Evolutionary conservation across 2,797 vertebrate species (phyloP), one percentile per base, ranked within the genome.

Genomic region (Sebastolobus altivelis): DNA sequence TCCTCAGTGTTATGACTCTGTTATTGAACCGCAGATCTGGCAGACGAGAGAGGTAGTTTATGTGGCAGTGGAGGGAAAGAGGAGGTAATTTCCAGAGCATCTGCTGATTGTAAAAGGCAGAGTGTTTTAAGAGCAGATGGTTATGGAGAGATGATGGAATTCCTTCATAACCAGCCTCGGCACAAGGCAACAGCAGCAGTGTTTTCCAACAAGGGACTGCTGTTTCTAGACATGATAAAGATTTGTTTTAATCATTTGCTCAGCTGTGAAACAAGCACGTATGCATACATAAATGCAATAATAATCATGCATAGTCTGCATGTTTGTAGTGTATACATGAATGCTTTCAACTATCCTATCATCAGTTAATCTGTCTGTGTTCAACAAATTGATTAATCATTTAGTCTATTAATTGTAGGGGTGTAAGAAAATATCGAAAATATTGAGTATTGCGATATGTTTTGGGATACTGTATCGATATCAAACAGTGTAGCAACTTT

Each of bases 111-210:
- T 88, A 82, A 88, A 90, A 85, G 70, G 71, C 79, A 62, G 76
- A 82, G 68, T 82, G 88, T 86, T 93, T 90, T 83, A 91, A 92
- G 65, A 91, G 85, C 89, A 90, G 88, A 87, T 87, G 82, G 85
- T 84, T 79, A 75, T 77, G 67, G 68, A 77, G 77, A 87, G 79
- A 84, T 86, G 88, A 92, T 87, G 81, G 69, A 83, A 77, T 83
- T 77, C 79, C 65, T 87, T 85, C 82, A 83, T 83, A 77, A 89
- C 38, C 22, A 62, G 66, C 63, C 59, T 31, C 14, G 2, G 72
- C 77, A 81, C 52, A 63, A 60, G 49, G 49, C 67, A 83, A 67
- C 77, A 65, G 52, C 43, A 29, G 74, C 31, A 49, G 5, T 5
- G 54, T 75, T 84, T 82, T 65, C 65, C 37, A 78, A 71, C 54